phyloP scores from a whole-genome alignment of 2,113 vertebrate genomes.

The Pedionomus torquatus region DNA sequence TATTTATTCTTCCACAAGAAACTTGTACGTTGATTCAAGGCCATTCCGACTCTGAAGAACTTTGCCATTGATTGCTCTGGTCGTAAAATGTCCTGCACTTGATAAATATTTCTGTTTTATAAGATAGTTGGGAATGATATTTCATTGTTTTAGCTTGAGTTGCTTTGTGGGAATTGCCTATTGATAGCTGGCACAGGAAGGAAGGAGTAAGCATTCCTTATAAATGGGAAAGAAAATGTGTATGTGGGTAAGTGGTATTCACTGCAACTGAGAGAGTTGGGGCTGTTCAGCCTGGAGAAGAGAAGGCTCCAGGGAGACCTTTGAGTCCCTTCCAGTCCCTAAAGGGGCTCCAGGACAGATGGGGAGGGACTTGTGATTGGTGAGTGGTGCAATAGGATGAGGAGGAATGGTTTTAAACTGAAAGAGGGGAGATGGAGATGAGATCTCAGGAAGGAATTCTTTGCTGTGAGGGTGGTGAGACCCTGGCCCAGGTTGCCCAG shows the following conservation, averaged over 20 bases:
- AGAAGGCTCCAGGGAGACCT: too few species aligned
- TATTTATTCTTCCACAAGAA: conserved; percentile 8
- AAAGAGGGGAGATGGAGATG: too few species aligned
- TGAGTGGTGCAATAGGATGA: too few species aligned
- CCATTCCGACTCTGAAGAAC: not conserved
- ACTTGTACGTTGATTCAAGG: not conserved
- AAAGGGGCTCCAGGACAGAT: too few species aligned
- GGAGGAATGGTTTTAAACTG: too few species aligned
- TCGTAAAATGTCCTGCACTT: not conserved
- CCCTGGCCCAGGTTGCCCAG: too few species aligned
- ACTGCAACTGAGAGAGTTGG: too few species aligned
- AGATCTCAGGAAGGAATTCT: too few species aligned
- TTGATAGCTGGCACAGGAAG: not conserved
- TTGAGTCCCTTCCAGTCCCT: too few species aligned
- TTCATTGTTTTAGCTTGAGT: not conserved
- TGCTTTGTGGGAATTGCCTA: not conserved
- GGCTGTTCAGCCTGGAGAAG: too few species aligned
- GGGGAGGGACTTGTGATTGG: too few species aligned
- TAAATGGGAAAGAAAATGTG: not conserved
- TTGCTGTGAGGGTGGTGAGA: too few species aligned
- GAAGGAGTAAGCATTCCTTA: not conserved
- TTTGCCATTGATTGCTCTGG: not conserved
- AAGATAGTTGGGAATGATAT: not conserved
- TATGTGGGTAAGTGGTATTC: not conserved
- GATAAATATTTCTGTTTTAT: not conserved